phyloP scores from a whole-genome alignment of 2,888 invertebrate species.

The Stegophylla sp. region DNA sequence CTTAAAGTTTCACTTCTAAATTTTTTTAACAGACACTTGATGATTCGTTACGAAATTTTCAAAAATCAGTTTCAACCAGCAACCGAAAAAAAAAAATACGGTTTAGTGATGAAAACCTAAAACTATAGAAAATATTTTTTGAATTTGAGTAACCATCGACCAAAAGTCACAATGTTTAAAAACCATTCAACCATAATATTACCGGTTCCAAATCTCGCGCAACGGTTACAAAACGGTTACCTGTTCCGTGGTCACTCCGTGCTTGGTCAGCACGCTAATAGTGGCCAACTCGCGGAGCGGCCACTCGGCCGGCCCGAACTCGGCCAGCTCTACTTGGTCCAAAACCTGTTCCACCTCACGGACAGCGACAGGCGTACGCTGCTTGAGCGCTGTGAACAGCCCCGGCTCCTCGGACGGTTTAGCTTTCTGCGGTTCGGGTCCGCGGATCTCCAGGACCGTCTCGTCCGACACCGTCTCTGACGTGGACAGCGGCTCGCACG shows the following conservation, averaged over 20 bases:
- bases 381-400: constrained; percentile 67
- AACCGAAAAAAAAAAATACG: no score
- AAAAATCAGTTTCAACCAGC: no score
- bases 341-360: constrained; percentile 76
- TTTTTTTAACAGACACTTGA: no score
- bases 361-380: constrained; percentile 59
- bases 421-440: constrained; percentile 13
- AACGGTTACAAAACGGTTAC: constrained; percentile 65
- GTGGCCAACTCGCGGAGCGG: constrained; percentile 82
- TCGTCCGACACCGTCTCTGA: constrained; percentile 66
- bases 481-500: constrained; percentile 61
- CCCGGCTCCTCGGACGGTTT: constrained; percentile 66
- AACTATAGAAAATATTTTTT: no score
- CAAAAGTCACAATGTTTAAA: no score
- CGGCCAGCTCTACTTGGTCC: constrained; percentile 74
- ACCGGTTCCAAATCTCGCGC: no score
- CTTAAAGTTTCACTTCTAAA: no score
- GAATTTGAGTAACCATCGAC: no score
- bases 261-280: constrained; percentile 78
- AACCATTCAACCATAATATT: no score
- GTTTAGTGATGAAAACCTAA: no score
- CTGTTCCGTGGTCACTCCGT: constrained; percentile 78
- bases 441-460: constrained; percentile 63
- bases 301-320: constrained; percentile 81
- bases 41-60: no score